Percentiles rank a stretch among this genome's conserved stretches.
phyloP scores from a whole-genome alignment of 2,797 vertebrate genomes.

The Fistularia tabacaria region DNA sequence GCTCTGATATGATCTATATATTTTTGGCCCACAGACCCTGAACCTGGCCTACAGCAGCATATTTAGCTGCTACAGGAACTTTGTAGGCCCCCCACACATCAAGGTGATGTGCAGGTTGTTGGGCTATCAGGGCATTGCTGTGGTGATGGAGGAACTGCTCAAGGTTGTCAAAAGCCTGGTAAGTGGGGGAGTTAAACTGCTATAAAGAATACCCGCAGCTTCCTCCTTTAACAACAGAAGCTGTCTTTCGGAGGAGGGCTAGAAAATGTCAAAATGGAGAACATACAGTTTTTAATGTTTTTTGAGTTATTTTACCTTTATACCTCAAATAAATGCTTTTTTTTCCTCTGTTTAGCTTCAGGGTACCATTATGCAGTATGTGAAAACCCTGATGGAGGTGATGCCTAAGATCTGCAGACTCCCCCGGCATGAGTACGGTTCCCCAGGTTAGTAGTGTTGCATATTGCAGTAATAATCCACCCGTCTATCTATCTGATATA shows the following conservation, averaged over 20 bases:
- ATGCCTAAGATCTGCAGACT: slow-evolving; percentile 99
- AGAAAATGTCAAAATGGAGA: too few relatives aligned
- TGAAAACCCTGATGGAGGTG: slow-evolving; percentile 97
- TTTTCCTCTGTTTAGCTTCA: slow-evolving; percentile 78
- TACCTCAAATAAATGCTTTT: background rate
- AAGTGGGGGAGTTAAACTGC: too few relatives aligned
- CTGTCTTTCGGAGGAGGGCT: too few relatives aligned
- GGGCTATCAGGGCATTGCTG: slow-evolving; percentile 98
- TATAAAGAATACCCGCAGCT: too few relatives aligned
- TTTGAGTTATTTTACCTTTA: too few relatives aligned
- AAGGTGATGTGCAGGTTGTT: slow-evolving; percentile 95
- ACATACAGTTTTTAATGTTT: too few relatives aligned
- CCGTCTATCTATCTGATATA: too few relatives aligned
- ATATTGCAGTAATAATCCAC: too few relatives aligned
- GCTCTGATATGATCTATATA: background rate
- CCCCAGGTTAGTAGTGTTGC: slow-evolving; percentile 79
- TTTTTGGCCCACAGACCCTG: slow-evolving; percentile 74
- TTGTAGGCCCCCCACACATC: slow-evolving; percentile 93
- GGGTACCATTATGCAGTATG: slow-evolving; percentile 96
- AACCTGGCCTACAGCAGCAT: slow-evolving; percentile 97
- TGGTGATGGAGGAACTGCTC: slow-evolving; percentile 98
- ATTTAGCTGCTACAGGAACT: slow-evolving; percentile 91
- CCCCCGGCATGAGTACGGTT: slow-evolving; percentile 96
- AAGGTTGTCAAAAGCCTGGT: slow-evolving; percentile 99
- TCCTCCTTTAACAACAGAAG: too few relatives aligned